Evolutionary conservation across 2,113 vertebrate genomes (phyloP).

Genomic region (Chitala chitala): DNA sequence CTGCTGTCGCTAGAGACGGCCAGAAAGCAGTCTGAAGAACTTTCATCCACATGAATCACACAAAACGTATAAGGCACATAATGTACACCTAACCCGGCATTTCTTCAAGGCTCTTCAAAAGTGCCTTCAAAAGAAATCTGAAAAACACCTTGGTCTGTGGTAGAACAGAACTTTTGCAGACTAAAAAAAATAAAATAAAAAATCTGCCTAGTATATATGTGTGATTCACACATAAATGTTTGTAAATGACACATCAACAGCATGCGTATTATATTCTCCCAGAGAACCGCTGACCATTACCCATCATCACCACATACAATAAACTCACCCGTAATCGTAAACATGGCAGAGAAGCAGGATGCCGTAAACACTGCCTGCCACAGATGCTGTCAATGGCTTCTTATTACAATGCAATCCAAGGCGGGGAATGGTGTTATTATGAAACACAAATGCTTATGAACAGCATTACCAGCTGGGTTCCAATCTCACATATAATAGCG

Average conservation of each 20-base stretch:
- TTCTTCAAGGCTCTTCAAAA: too few relatives aligned
- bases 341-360: not conserved
- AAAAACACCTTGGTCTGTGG: too few relatives aligned
- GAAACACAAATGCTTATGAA: not conserved
- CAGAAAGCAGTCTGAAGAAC: not conserved
- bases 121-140: too few relatives aligned
- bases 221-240: not conserved
- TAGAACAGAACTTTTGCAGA: too few relatives aligned
- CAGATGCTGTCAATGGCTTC: slow-evolving; percentile 3
- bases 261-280: not conserved
- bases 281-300: not conserved
- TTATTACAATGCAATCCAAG: slow-evolving; percentile 13
- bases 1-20: not conserved
- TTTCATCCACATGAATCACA: not conserved
- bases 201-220: too few relatives aligned
- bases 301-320: not conserved
- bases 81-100: too few relatives aligned
- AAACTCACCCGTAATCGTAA: not conserved
- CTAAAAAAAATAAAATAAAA: too few relatives aligned
- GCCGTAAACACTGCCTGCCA: not conserved
- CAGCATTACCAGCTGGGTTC: slow-evolving; percentile 1
- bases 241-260: too few relatives aligned
- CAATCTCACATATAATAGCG: slow-evolving; percentile 8
- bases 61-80: not conserved
- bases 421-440: not conserved